phyloP scores from a whole-genome alignment of 2,888 invertebrate genomes.

The Escarpia spicata region DNA sequence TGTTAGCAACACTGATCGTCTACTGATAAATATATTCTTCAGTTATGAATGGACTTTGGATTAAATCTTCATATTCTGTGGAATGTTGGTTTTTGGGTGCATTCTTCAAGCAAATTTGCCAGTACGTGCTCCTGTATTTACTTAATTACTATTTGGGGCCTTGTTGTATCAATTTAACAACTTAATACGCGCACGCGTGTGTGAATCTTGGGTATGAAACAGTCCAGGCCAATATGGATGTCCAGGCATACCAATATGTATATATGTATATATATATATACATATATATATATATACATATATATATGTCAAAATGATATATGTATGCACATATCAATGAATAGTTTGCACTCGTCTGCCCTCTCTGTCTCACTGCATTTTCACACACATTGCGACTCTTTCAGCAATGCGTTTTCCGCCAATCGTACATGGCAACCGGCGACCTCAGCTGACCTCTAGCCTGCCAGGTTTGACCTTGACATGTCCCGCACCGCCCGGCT shows the following conservation, averaged over 20 bases:
- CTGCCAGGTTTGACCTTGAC: constrained; percentile 4
- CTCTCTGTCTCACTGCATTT: neutral
- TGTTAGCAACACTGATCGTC: neutral
- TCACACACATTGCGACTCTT: neutral
- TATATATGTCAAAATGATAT: too few relatives aligned
- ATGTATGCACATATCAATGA: too few relatives aligned
- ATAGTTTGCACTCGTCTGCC: neutral
- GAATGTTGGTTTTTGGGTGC: neutral
- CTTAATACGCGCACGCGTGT: neutral
- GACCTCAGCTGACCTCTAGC: neutral
- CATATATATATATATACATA: too few relatives aligned
- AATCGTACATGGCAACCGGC: constrained; percentile 3
- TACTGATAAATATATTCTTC: neutral
- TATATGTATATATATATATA: too few relatives aligned
- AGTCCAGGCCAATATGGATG: neutral
- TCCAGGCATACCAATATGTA: too few relatives aligned
- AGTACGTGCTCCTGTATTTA: neutral
- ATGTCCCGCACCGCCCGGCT: neutral
- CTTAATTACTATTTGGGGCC: neutral
- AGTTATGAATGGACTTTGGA: neutral
- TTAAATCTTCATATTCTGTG: neutral
- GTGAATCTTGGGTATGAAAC: neutral
- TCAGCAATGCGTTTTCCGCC: constrained; percentile 1
- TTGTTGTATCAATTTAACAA: neutral
- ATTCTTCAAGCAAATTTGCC: neutral